Percentiles rank a stretch among this genome's conserved stretches.
These are phyloP conservation scores for Metaphire vulgaris DNA, from an alignment of 1,140 invertebrate genomes.

Conservation along the genomic window DNA sequence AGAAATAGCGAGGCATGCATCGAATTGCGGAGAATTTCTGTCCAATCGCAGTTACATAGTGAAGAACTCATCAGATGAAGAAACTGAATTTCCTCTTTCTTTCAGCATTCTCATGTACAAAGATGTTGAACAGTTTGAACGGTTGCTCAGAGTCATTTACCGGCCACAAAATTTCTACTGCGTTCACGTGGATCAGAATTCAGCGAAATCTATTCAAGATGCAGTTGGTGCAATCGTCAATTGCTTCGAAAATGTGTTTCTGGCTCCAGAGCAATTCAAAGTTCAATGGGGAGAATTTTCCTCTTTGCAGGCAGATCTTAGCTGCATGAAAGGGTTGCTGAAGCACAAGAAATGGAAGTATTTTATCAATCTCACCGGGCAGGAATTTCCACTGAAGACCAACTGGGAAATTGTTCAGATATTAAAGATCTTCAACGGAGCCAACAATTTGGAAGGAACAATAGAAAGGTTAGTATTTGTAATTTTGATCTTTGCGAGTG, in stretches of 20 bases:
- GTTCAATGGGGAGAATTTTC: conserved; percentile 25
- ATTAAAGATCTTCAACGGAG: conserved; percentile 27
- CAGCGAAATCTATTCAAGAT: conserved; percentile 25
- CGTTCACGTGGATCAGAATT: conserved; percentile 46
- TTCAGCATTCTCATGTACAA: conserved; percentile 37
- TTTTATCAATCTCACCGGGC: conserved; percentile 32
- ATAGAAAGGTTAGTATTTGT: conserved; percentile 12
- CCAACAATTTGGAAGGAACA: conserved; percentile 27
- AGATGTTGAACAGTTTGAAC: conserved; percentile 41
- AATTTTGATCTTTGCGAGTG: not conserved
- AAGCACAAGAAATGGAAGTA: conserved; percentile 30
- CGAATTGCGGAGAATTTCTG: not conserved
- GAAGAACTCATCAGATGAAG: conserved; percentile 31
- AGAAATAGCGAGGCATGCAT: not conserved
- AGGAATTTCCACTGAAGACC: conserved; percentile 31
- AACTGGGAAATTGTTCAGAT: conserved; percentile 29
- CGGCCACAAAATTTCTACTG: conserved; percentile 49
- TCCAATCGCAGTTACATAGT: not conserved
- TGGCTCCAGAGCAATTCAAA: conserved; percentile 21
- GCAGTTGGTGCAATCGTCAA: conserved; percentile 33
- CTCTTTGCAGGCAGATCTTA: conserved; percentile 32
- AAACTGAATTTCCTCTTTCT: conserved; percentile 38
- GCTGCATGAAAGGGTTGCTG: conserved; percentile 35
- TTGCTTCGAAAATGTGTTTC: conserved; percentile 33
- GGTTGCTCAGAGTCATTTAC: conserved; percentile 44